Evolutionary conservation across 2,888 invertebrate genomes (phyloP), one percentile per base, ranked within the genome.

Genomic region (Agrilus biguttatus): DNA sequence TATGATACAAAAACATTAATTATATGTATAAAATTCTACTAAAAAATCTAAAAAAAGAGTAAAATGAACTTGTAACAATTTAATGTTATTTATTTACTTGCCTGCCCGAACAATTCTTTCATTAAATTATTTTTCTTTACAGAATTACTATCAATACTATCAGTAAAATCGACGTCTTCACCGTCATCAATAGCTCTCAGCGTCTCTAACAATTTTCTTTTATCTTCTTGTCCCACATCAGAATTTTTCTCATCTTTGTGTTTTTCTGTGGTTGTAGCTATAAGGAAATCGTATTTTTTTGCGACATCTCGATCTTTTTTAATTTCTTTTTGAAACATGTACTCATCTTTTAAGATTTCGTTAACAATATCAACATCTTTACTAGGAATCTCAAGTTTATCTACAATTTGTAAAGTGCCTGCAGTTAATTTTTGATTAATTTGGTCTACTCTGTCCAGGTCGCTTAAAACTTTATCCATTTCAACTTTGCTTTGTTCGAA

Each of bases 161-260:
- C 40, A 3, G 41, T 33, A 23, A 19, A 28, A 13, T 40, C 40
- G 32, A 63, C 44, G 42, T 55, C 57, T 42, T 67, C 65, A 5
- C 65, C 67, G 48, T 73, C 67, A 55, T 79, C 79, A 47, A 80
- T 79, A 17, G 75, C 76, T 53, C 75, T 74, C 45, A 80, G 66
- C 2, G 76, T 74, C 12, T 76, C 78, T 41, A 80, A 62, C 36
- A 80, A 58, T 53, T 76, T 74, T 39, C 68, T 68, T 55, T 77
- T 78, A 43, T 71, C 70, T 35, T 67, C 58, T 28, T 51, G 39
- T 6, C 54, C 54, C 28, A 60, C 58, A 35, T 52, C 49, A 2
- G 53, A 48, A 41, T 61, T 50, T 52, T 51, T 53, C 41, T 50
- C 33, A 41, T 56, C 57, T 38, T 47, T 50, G 21, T 55, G 54